A percentile compares a stretch with the other conserved stretches of the same genome.
These are phyloP conservation scores for Zygothrica quintamaculata DNA, from an alignment of 2,888 invertebrate species.

Conservation along the genomic window DNA sequence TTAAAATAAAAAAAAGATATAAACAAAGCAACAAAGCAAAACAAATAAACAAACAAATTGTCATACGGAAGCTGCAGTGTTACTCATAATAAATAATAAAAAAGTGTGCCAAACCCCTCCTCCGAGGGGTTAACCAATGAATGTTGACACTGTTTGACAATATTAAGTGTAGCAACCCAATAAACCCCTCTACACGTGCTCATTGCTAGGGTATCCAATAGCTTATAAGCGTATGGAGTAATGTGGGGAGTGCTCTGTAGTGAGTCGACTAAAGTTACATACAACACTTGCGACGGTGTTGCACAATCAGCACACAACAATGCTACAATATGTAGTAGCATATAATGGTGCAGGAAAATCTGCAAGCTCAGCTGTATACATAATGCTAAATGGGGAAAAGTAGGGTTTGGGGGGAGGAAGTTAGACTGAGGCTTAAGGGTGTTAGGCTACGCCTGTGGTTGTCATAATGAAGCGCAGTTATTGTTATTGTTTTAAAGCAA, in stretches of 20 bases:
- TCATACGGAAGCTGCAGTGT: conserved; percentile 59
- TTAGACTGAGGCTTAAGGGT: conserved; percentile 1
- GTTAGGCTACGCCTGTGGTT: conserved; percentile 19
- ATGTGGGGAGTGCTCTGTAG: conserved; percentile 18
- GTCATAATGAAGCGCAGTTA: conserved; percentile 61
- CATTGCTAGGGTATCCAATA: conserved; percentile 50
- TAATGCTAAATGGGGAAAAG: no score
- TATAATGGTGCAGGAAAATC: conserved; percentile 40
- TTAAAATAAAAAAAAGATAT: no score
- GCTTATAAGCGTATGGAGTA: not conserved
- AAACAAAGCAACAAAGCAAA: no score
- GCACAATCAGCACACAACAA: conserved; percentile 55
- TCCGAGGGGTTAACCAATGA: no score
- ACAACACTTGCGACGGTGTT: conserved; percentile 38
- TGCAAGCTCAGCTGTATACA: conserved; percentile 45
- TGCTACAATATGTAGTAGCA: conserved; percentile 5
- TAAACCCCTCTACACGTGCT: conserved; percentile 26
- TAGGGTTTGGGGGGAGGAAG: not conserved
- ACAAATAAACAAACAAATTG: conserved; percentile 63
- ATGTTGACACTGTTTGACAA: conserved; percentile 22
- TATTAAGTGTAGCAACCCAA: conserved; percentile 1
- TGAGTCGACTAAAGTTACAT: conserved; percentile 50
- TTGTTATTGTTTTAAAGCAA: conserved; percentile 59
- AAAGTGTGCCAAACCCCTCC: conserved; percentile 40
- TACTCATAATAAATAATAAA: conserved; percentile 4